phyloP scores from a whole-genome alignment of 1,140 invertebrate genomes.

The Tribolium madens region DNA sequence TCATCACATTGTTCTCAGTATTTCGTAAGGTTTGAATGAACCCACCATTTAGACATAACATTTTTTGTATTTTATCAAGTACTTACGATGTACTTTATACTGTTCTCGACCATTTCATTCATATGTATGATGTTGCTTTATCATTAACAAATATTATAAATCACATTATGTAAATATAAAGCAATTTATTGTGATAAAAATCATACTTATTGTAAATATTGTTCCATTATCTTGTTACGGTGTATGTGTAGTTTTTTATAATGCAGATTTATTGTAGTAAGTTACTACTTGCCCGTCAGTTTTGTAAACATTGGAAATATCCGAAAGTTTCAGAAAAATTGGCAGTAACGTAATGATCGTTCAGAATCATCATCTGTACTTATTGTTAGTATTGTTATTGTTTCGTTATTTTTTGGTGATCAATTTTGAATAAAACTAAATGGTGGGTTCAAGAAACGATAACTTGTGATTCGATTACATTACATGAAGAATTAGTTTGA shows the following conservation, averaged over 20 bases:
- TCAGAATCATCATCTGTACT: background rate
- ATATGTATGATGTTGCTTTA: conserved; percentile 13
- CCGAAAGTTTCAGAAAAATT: background rate
- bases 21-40: background rate
- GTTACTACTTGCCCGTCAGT: background rate
- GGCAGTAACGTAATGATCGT: no score
- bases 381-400: background rate
- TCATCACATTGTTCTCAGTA: conserved; percentile 3
- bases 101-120: background rate
- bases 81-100: background rate
- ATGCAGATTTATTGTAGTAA: conserved; percentile 4
- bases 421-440: conserved; percentile 7
- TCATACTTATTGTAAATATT: conserved; percentile 44
- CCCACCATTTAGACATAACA: background rate
- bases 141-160: conserved; percentile 16
- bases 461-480: conserved; percentile 3
- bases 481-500: background rate
- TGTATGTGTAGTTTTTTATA: conserved; percentile 9
- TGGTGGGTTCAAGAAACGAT: conserved; percentile 25
- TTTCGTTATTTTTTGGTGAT: background rate
- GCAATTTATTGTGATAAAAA: conserved; percentile 33
- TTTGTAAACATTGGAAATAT: conserved; percentile 9
- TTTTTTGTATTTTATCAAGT: conserved; percentile 18
- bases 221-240: conserved; percentile 3
- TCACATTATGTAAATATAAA: conserved; percentile 9